Evolutionary conservation across 2,888 invertebrate species (phyloP), one percentile per base, ranked within the genome.

Genomic region (Darwinula stevensoni): DNA sequence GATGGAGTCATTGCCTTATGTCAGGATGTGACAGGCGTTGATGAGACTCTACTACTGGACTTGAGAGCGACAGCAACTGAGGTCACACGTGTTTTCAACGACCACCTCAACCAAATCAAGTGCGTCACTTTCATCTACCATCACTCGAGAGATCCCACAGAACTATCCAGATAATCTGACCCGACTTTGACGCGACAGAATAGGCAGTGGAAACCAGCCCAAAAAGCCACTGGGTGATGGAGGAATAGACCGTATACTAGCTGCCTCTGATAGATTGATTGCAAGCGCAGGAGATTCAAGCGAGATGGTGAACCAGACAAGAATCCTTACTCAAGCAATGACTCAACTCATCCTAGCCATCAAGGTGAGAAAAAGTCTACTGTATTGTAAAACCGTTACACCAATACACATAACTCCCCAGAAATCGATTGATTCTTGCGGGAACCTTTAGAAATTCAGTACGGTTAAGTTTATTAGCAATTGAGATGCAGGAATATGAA

Each of bases 241-340:
- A n/a, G 65, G 69, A 2, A 82, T 91, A 9, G 86, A 88, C 50
- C 71, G 67, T 27, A 86, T 94, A 40, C 61, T 88, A 46, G 61
- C 69, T 3, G 78, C 84, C 6, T 78, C 84, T 3, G 86, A 91
- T 49, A 65, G 73, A 30, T 57, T 97, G 31, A 69, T 75, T 35
- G 69, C 72, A 3, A 72, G 75, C 11, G 59, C 63, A n/a, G 74
- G 73, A 1, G 76, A 86, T 52, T 67, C 84, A 0, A 68, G 69
- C 4, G 86, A 88, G 53, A 88, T 91, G 88, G 74, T 94, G 29
- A 65, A 69, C 0, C 86, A 88, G 47, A 88, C 91, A 0, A 57
- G 80, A 31, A 65, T 75, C 17, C 57, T 91, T 35, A 88, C 88
- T 0, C 78, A 82, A 54, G 88, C 88, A 14, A 91, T 88, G 0